Evolutionary conservation across 2,113 vertebrate species (phyloP).

Genomic region (Pangasianodon hypophthalmus): DNA sequence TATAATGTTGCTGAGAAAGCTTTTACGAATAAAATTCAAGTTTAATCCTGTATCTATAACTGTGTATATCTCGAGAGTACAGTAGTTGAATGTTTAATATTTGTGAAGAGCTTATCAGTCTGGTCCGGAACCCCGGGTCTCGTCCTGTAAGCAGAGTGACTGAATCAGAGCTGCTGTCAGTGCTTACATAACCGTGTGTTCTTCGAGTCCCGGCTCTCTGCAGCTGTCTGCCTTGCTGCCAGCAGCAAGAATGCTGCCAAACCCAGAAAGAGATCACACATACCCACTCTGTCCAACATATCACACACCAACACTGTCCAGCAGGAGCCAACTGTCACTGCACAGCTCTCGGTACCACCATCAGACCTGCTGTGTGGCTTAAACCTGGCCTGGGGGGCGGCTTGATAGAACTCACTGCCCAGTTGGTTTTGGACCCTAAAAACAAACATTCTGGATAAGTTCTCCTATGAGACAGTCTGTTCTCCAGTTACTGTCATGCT

Average conservation of each 20-base stretch:
- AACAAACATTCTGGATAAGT: slow-evolving; percentile 13
- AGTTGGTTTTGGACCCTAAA: not conserved
- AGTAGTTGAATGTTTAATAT: not conserved
- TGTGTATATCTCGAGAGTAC: not conserved
- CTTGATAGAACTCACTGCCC: not conserved
- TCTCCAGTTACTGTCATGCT: not conserved
- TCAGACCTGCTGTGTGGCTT: slow-evolving; percentile 24
- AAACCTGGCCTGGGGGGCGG: not conserved
- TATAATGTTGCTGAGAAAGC: not conserved
- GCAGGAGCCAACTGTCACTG: slow-evolving; percentile 46
- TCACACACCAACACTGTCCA: slow-evolving; percentile 39
- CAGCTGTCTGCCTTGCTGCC: slow-evolving; percentile 55
- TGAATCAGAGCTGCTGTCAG: slow-evolving; percentile 45
- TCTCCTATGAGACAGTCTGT: not conserved
- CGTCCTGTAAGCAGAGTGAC: slow-evolving; percentile 24
- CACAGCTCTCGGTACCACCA: slow-evolving; percentile 28
- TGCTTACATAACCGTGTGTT: slow-evolving; percentile 50
- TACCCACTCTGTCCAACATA: slow-evolving; percentile 41
- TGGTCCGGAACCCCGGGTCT: not conserved
- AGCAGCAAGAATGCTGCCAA: slow-evolving; percentile 53
- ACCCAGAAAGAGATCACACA: slow-evolving; percentile 41
- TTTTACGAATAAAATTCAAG: not conserved
- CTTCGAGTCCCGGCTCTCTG: slow-evolving; percentile 41
- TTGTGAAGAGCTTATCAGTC: slow-evolving; percentile 18
- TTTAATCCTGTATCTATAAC: not conserved